These are phyloP conservation scores for Heliconius congener DNA, from an alignment of 1,140 invertebrate species.

Conservation along the genomic window DNA sequence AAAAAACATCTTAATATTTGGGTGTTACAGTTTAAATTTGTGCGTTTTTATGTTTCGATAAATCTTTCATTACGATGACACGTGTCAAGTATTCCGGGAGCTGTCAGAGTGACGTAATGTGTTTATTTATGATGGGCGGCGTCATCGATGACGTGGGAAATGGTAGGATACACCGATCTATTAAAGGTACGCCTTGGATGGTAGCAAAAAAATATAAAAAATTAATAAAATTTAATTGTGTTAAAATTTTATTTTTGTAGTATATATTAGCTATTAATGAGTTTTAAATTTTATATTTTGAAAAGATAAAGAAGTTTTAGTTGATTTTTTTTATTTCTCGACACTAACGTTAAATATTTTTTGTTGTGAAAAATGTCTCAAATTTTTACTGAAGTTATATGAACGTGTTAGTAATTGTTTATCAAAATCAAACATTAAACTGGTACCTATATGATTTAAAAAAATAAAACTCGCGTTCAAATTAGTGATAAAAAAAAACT, in stretches of 20 bases:
- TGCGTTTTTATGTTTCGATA: slow-evolving; percentile 14
- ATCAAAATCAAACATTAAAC: too few species aligned
- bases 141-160: slow-evolving; percentile 65
- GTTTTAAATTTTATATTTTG: too few species aligned
- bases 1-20: slow-evolving; percentile 38
- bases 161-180: slow-evolving; percentile 34
- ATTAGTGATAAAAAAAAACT: background rate
- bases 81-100: slow-evolving; percentile 68
- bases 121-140: slow-evolving; percentile 67
- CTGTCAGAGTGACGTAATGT: slow-evolving; percentile 74
- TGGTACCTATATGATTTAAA: too few species aligned
- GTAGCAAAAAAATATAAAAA: background rate
- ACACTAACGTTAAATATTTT: too few species aligned
- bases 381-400: too few species aligned
- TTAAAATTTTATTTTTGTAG: background rate
- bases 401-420: too few species aligned
- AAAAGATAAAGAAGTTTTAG: background rate
- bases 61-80: slow-evolving; percentile 68
- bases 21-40: slow-evolving; percentile 38
- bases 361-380: too few species aligned
- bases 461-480: background rate
- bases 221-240: too few species aligned
- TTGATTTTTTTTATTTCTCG: background rate
- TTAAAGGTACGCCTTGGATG: slow-evolving; percentile 15
- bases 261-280: too few species aligned